phyloP scores from a whole-genome alignment of 2,888 invertebrate species.

The Gnatocerus cornutus region DNA sequence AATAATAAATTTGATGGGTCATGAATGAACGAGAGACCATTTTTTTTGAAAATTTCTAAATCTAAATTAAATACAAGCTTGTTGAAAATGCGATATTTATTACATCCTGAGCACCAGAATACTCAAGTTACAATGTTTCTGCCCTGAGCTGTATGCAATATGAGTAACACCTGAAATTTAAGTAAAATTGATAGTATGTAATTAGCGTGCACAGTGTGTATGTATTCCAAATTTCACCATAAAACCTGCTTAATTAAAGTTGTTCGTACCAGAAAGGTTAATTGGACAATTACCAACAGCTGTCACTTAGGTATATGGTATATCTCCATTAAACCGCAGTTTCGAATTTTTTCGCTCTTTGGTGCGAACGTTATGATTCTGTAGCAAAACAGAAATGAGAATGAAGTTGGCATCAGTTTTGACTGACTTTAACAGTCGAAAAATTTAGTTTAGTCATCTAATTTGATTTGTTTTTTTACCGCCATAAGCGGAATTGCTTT shows the following conservation, averaged over 20 bases:
- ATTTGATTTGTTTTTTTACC: constrained; percentile 34
- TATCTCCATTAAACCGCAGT: background rate
- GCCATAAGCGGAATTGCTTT: constrained; percentile 9
- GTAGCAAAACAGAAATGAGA: background rate
- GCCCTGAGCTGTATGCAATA: background rate
- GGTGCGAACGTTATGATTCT: too few species aligned
- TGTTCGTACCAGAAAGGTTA: background rate
- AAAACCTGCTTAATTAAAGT: constrained; percentile 2
- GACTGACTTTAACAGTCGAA: constrained; percentile 2
- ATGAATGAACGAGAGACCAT: too few species aligned
- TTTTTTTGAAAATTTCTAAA: too few species aligned
- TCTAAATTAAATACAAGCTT: too few species aligned
- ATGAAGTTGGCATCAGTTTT: constrained; percentile 11
- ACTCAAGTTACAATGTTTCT: background rate
- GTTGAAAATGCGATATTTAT: too few species aligned
- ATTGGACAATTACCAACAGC: background rate
- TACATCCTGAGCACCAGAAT: too few species aligned
- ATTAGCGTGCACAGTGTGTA: background rate
- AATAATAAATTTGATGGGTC: too few species aligned
- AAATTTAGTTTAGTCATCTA: constrained; percentile 32
- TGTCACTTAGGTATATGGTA: constrained; percentile 2
- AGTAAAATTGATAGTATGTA: constrained; percentile 3
- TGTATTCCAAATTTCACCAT: background rate
- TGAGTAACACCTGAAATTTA: constrained; percentile 1
- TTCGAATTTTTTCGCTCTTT: background rate